phyloP scores from a whole-genome alignment of 2,797 vertebrate species.

The Oryzias dopingdopingensis region DNA sequence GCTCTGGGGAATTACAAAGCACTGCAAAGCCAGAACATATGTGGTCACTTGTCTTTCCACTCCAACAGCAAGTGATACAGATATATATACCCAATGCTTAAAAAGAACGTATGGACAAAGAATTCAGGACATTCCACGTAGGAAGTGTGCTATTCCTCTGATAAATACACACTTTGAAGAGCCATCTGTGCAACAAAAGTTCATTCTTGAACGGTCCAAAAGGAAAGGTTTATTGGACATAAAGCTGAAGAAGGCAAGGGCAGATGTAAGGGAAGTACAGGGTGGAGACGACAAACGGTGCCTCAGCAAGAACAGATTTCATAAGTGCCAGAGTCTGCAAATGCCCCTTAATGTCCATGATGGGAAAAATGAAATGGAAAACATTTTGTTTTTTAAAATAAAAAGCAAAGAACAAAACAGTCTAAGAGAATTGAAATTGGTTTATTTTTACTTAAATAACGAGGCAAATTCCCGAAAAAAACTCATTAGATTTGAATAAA shows the following conservation, averaged over 20 bases:
- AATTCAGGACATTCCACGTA: conserved; percentile 9
- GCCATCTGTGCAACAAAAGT: conserved; percentile 28
- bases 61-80: conserved; percentile 26
- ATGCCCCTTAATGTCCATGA: conserved; percentile 9
- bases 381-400: background rate
- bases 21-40: conserved; percentile 60
- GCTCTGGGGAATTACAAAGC: conserved; percentile 45
- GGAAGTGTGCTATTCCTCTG: conserved; percentile 4
- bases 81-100: conserved; percentile 20
- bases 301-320: conserved; percentile 7
- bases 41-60: conserved; percentile 30
- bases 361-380: background rate
- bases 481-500: too few species aligned
- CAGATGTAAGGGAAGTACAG: conserved; percentile 29
- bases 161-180: conserved; percentile 18
- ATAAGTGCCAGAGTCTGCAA: background rate
- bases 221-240: conserved; percentile 17
- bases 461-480: background rate
- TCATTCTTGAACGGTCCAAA: conserved; percentile 43
- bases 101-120: conserved; percentile 23
- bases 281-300: background rate
- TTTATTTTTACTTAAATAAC: background rate
- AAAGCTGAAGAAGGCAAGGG: conserved; percentile 42
- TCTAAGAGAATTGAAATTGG: background rate
- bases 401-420: background rate